Percentiles rank a stretch among this genome's conserved stretches.
Conservation (phyloP, 2,888 invertebrate genomes). For the Bursaphelenchus okinawaensis region DNA sequence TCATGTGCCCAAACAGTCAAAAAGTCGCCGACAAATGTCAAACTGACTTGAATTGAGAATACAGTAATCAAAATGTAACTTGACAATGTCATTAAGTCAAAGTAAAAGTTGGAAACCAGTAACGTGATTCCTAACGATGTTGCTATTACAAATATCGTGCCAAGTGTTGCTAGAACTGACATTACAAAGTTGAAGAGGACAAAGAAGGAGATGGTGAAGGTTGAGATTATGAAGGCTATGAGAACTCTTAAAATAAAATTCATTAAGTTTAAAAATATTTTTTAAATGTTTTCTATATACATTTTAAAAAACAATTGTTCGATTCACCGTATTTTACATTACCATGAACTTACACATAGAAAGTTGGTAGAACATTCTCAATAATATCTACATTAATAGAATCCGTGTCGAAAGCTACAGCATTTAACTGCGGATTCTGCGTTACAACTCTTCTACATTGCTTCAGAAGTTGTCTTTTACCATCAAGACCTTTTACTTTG, state of each 20-base stretch:
- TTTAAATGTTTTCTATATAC: neutral
- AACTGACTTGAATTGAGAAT: neutral
- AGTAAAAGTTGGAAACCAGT: neutral
- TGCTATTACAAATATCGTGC: neutral
- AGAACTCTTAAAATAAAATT: neutral
- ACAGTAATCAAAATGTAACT: neutral
- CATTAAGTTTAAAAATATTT: neutral
- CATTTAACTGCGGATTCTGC: slow-evolving; percentile 14
- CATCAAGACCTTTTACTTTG: slow-evolving; percentile 22
- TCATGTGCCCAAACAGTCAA: slow-evolving; percentile 13
- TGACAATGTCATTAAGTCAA: slow-evolving; percentile 6
- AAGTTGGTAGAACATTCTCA: slow-evolving; percentile 16
- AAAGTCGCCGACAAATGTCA: neutral
- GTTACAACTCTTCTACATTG: slow-evolving; percentile 19
- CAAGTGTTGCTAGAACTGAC: slow-evolving; percentile 3
- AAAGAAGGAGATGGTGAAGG: slow-evolving; percentile 3
- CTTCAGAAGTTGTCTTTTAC: slow-evolving; percentile 18
- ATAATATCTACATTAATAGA: slow-evolving; percentile 21
- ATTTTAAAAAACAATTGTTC: no score
- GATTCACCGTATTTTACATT: no score
- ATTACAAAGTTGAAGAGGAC: slow-evolving; percentile 17
- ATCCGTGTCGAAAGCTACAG: slow-evolving; percentile 24
- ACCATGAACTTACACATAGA: slow-evolving; percentile 8
- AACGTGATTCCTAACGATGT: neutral
- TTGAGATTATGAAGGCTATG: slow-evolving; percentile 3